Conservation (phyloP, 2,888 invertebrate species). For the Metallyticus violacea region DNA sequence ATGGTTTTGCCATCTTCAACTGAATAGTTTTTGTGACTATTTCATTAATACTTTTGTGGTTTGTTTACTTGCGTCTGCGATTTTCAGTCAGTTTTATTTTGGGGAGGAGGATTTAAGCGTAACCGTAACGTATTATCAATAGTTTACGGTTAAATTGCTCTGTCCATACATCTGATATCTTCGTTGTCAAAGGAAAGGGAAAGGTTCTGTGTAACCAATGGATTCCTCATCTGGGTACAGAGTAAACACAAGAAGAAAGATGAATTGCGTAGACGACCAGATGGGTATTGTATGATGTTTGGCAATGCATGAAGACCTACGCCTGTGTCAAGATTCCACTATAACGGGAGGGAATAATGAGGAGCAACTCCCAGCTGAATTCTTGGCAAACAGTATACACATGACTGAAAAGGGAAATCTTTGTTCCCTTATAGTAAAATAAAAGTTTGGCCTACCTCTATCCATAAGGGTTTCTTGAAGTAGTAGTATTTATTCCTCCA, state of each 20-base stretch:
- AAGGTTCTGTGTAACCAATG: not conserved
- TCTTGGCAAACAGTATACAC: not conserved
- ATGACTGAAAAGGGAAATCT: not conserved
- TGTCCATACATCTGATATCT: not conserved
- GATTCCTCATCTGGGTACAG: not conserved
- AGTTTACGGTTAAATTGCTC: not conserved
- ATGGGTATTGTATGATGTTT: not conserved
- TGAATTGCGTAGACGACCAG: not conserved
- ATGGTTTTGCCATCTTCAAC: too few relatives aligned
- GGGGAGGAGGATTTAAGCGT: too few relatives aligned
- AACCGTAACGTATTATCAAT: not conserved
- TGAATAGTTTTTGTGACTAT: not conserved
- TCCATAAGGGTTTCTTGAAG: not conserved
- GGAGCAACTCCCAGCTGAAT: not conserved
- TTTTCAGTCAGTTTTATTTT: not conserved
- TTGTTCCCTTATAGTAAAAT: not conserved
- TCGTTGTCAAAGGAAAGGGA: not conserved
- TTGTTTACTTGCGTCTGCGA: not conserved
- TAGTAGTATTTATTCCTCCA: not conserved
- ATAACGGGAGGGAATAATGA: not conserved
- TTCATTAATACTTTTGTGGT: not conserved
- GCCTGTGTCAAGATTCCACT: not conserved
- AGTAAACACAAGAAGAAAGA: not conserved
- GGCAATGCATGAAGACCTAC: not conserved
- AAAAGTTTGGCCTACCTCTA: not conserved